Percentiles rank a stretch among this genome's conserved stretches.
These are phyloP conservation scores for Lasius fuliginosus DNA, from an alignment of 2,888 invertebrate species.

Conservation along the genomic window DNA sequence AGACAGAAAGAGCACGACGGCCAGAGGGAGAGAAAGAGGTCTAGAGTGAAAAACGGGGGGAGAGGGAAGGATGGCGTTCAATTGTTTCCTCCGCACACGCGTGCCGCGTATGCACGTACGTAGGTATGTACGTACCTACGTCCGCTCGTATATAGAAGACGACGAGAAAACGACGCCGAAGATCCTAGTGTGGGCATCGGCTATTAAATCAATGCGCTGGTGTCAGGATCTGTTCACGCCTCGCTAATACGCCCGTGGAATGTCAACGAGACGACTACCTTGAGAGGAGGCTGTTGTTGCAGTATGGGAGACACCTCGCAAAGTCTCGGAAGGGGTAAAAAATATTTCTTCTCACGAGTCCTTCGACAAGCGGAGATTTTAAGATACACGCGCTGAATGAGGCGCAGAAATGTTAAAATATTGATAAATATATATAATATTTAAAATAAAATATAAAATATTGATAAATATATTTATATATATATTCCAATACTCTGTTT, in stretches of 20 bases:
- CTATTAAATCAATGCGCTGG: constrained; percentile 85
- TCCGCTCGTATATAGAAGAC: constrained; percentile 57
- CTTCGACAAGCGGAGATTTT: constrained; percentile 6
- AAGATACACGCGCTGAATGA: not conserved
- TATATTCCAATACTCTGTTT: too few relatives aligned
- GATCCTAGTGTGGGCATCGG: constrained; percentile 83
- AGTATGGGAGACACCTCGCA: constrained; percentile 16
- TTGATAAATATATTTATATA: too few relatives aligned
- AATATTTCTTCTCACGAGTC: not conserved
- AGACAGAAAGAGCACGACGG: constrained; percentile 58
- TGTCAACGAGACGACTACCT: constrained; percentile 70
- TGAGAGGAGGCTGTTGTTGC: constrained; percentile 41
- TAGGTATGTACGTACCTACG: constrained; percentile 78
- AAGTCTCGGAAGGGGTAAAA: constrained; percentile 12
- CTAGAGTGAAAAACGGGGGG: constrained; percentile 62
- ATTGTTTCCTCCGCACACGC: constrained; percentile 86
- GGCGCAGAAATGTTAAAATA: not conserved
- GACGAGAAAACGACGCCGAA: constrained; percentile 49
- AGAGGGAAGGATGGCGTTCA: constrained; percentile 80
- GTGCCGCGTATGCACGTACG: constrained; percentile 81
- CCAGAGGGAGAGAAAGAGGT: constrained; percentile 41
- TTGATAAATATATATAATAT: too few relatives aligned
- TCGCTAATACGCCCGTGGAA: constrained; percentile 81
- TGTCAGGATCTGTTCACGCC: constrained; percentile 85
- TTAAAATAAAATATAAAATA: too few relatives aligned